Evolutionary conservation across 2,797 vertebrate species (phyloP), one percentile per base, ranked within the genome.

Genomic region (Pseudochirops corinnae): DNA sequence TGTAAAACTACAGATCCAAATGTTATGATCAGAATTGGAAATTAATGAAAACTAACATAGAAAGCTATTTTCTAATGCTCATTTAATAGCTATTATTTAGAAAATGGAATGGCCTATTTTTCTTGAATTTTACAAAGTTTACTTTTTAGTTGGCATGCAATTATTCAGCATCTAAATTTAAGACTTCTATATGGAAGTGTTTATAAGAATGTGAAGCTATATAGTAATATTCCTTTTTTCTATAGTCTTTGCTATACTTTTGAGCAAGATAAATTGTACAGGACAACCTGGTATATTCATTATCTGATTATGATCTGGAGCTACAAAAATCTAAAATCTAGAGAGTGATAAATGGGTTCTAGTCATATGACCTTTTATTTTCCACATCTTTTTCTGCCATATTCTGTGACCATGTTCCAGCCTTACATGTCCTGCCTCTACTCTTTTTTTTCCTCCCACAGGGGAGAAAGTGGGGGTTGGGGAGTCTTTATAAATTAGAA

Each of bases 61-160:
- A 93, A 95, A 87, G 57, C 28, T 50, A 26, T 94, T 92, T 92
- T 57, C 16, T 95, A 92, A 91, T 92, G 52, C 0, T 95, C 56
- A 94, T 55, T 91, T 94, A 94, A 62, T 94, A 93, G 50, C 18
- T 90, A 21, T 93, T 58, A 90, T 33, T 94, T 31, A 0, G 29
- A 95, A 90, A 94, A 46, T 90, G 7, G 5, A 90, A 13, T 62
- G 91, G 21, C 90, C 55, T 94, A 55, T 91, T 50, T 33, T 92
- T 92, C 96, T 94, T 94, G 57, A 96, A 92, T 92, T 56, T 13
- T 90, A 33, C 93, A 28, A 92, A 91, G 58, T 96, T 96, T 39
- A 11, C 46, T 94, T 9, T 92, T 62, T 5, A 50, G 16, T 94
- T 90, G 93, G 24, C 92, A 57, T 0, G 6, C 56, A 28, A 92